phyloP scores from a whole-genome alignment of 1,140 invertebrate species.

The Mizuhopecten yessoensis region DNA sequence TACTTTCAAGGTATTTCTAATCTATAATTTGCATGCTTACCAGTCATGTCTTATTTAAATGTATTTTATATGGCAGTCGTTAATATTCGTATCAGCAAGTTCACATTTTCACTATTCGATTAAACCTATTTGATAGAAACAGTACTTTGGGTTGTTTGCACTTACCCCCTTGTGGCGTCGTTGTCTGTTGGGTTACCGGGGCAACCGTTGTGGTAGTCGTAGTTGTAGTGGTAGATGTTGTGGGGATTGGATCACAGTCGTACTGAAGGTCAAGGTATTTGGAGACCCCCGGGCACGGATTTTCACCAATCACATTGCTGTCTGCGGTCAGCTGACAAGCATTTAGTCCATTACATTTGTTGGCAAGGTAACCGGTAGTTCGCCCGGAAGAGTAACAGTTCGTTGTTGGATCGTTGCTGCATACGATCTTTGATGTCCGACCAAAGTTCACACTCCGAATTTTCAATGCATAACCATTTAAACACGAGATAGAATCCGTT shows the following conservation, averaged over 20 bases:
- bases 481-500: conserved; percentile 51
- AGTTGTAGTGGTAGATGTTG: conserved; percentile 59
- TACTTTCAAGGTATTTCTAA: too few species aligned
- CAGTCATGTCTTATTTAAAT: too few species aligned
- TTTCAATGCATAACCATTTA: conserved; percentile 46
- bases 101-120: too few species aligned
- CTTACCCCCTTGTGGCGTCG: background rate
- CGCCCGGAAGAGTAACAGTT: conserved; percentile 63
- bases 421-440: conserved; percentile 54
- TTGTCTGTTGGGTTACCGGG: background rate
- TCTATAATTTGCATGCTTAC: too few species aligned
- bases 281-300: conserved; percentile 55
- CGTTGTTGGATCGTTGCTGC: conserved; percentile 46
- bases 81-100: too few species aligned
- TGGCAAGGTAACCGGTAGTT: conserved; percentile 50
- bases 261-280: conserved; percentile 62
- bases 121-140: too few species aligned
- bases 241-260: conserved; percentile 58
- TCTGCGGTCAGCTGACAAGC: conserved; percentile 56
- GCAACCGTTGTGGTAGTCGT: conserved; percentile 51
- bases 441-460: conserved; percentile 62
- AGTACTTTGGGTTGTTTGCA: too few species aligned
- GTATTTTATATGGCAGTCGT: too few species aligned
- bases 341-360: conserved; percentile 57
- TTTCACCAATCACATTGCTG: conserved; percentile 44